Evolutionary conservation across 2,113 vertebrate genomes (phyloP).

Genomic region (Anguilla japonica): DNA sequence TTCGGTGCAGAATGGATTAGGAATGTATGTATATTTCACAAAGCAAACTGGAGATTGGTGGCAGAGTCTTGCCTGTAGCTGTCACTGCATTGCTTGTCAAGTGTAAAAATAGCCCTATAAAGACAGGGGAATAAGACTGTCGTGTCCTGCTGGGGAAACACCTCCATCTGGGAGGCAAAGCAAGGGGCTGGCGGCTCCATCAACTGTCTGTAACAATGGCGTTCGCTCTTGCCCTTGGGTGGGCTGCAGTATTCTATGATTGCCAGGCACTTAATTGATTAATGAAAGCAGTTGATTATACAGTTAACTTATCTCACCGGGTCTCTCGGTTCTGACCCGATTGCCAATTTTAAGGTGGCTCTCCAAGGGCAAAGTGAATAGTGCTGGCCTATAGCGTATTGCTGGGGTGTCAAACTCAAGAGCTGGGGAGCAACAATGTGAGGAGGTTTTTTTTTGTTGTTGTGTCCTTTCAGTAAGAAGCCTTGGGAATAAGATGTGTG

Average conservation of each 20-base stretch:
- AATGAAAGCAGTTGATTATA: not conserved
- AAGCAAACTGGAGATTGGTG: not conserved
- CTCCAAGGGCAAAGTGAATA: too few relatives aligned
- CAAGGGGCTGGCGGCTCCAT: too few relatives aligned
- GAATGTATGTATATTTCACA: not conserved
- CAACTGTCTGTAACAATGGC: not conserved
- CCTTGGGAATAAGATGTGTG: too few relatives aligned
- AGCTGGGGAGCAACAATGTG: too few relatives aligned
- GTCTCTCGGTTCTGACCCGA: not conserved
- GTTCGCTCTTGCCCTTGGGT: conserved; percentile 12
- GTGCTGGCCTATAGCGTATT: too few relatives aligned
- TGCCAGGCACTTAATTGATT: too few relatives aligned
- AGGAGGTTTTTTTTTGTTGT: too few relatives aligned
- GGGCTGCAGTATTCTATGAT: not conserved
- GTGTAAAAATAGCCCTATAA: conserved; percentile 1
- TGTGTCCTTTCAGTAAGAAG: too few relatives aligned
- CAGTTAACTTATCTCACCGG: not conserved
- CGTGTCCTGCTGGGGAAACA: not conserved
- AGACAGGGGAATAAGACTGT: conserved; percentile 18
- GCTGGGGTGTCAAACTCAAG: too few relatives aligned
- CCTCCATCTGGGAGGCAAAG: too few relatives aligned
- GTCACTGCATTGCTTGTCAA: not conserved
- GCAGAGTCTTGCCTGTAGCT: not conserved
- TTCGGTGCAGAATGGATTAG: too few relatives aligned
- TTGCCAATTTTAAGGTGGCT: not conserved